Evolutionary conservation across 2,888 invertebrate species (phyloP).

Genomic region (Drosophila subquinaria): DNA sequence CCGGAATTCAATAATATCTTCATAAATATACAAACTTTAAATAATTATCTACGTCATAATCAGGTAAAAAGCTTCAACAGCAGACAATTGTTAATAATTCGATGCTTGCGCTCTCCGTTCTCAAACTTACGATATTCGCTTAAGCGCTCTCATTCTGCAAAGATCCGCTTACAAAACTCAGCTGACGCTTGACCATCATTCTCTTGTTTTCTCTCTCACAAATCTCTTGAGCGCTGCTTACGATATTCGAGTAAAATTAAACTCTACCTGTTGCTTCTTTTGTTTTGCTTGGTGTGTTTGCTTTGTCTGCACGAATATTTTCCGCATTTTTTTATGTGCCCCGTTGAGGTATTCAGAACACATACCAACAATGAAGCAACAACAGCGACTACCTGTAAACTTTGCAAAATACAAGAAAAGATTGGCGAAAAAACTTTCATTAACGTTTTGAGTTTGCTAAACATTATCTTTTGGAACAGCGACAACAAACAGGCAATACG

Average conservation of each 20-base stretch:
- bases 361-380: slow-evolving; percentile 44
- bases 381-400: slow-evolving; percentile 31
- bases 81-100: slow-evolving; percentile 3
- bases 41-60: slow-evolving; percentile 7
- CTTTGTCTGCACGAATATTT: slow-evolving; percentile 70
- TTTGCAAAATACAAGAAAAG: slow-evolving; percentile 30
- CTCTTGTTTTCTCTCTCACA: slow-evolving; percentile 1
- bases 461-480: slow-evolving; percentile 56
- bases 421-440: slow-evolving; percentile 65
- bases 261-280: slow-evolving; percentile 64
- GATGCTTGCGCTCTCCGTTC: slow-evolving; percentile 33
- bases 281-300: slow-evolving; percentile 42
- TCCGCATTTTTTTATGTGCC: slow-evolving; percentile 74
- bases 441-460: slow-evolving; percentile 62
- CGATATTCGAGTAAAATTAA: slow-evolving; percentile 51
- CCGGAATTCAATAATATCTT: background rate
- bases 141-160: slow-evolving; percentile 13
- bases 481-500: slow-evolving; percentile 31
- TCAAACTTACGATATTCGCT: slow-evolving; percentile 60
- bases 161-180: slow-evolving; percentile 33
- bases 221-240: slow-evolving; percentile 21
- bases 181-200: slow-evolving; percentile 9
- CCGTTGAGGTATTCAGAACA: slow-evolving; percentile 62
- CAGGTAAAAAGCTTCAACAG: slow-evolving; percentile 20
- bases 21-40: background rate